A percentile compares a stretch with the other conserved stretches of the same genome.
Conservation (phyloP, 2,113 vertebrate genomes). For the Ardeotis arabs region DNA sequence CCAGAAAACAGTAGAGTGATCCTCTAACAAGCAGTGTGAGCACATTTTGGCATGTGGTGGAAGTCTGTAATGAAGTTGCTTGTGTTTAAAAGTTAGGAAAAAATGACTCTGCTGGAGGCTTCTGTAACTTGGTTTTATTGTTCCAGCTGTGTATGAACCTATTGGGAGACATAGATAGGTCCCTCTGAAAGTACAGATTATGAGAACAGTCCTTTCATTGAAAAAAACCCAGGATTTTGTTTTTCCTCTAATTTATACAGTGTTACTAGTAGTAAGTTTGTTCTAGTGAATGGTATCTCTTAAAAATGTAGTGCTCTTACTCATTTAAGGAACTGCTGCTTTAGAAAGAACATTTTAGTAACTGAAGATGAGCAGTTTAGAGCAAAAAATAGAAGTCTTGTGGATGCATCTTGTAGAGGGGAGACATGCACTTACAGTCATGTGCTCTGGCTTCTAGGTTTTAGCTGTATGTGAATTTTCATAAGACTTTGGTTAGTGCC, state of each 20-base stretch:
- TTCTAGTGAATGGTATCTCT: neutral
- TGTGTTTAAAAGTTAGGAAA: neutral
- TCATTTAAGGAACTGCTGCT: neutral
- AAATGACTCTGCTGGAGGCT: neutral
- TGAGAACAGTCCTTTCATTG: neutral
- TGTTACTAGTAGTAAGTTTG: neutral
- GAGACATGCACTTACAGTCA: neutral
- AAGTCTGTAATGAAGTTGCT: neutral
- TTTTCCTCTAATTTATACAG: neutral
- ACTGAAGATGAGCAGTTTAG: neutral
- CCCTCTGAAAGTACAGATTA: neutral
- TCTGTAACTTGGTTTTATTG: neutral
- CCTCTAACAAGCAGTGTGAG: neutral
- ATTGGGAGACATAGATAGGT: neutral
- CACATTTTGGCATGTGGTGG: neutral
- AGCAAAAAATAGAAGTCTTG: neutral
- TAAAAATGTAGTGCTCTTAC: neutral
- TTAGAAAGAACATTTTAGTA: neutral
- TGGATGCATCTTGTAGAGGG: neutral
- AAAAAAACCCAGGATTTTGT: neutral
- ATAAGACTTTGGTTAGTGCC: neutral
- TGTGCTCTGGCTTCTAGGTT: neutral
- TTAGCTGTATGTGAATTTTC: neutral
- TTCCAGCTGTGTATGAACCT: neutral
- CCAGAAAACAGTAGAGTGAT: neutral